phyloP scores from a whole-genome alignment of 2,797 vertebrate genomes.

The Oreochromis grahami region DNA sequence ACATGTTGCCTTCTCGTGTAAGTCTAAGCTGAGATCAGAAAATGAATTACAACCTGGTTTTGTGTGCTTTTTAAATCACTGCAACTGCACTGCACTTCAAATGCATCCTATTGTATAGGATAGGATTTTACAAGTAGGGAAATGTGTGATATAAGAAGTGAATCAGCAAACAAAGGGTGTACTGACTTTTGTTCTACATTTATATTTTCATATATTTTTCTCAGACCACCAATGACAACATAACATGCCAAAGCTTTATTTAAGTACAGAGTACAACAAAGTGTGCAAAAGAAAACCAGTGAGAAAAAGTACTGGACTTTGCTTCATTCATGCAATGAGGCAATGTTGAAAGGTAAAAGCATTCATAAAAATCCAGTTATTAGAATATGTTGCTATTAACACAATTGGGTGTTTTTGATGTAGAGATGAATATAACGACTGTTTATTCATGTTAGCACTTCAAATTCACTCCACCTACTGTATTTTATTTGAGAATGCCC shows the following conservation, averaged over 20 bases:
- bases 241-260: background rate
- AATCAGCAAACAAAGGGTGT: background rate
- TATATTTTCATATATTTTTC: background rate
- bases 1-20: slow-evolving; percentile 7
- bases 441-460: background rate
- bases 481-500: background rate
- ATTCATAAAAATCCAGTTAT: too few species aligned
- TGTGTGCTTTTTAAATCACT: background rate
- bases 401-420: background rate
- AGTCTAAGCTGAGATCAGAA: background rate
- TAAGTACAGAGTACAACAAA: background rate
- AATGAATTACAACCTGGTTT: background rate
- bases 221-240: background rate
- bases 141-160: background rate
- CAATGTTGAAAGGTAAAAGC: background rate
- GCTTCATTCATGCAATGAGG: background rate
- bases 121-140: background rate
- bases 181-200: background rate
- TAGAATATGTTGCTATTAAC: background rate
- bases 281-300: background rate
- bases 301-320: background rate
- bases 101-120: background rate
- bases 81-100: background rate
- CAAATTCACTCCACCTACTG: background rate
- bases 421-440: background rate